Evolutionary conservation across 2,888 invertebrate species (phyloP).

Genomic region (Cataglyphis rosenhaueri): DNA sequence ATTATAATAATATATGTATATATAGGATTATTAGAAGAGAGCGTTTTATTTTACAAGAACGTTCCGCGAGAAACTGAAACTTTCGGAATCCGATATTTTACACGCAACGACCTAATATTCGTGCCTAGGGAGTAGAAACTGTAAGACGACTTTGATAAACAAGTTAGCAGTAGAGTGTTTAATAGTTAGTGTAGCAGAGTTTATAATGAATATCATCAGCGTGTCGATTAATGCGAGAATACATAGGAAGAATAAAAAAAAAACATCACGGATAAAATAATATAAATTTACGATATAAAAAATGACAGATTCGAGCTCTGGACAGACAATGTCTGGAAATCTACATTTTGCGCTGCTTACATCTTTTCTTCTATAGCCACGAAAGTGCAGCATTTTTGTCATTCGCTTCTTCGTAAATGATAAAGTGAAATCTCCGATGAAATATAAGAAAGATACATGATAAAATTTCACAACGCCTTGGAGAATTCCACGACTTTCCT

Average conservation of each 20-base stretch:
- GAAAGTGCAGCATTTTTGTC: conserved; percentile 40
- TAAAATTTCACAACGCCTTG: conserved; percentile 34
- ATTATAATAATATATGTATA: background rate
- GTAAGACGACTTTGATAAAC: conserved; percentile 35
- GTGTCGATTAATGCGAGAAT: conserved; percentile 13
- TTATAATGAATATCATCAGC: background rate
- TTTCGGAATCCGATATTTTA: conserved; percentile 5
- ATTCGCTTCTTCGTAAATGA: conserved; percentile 27
- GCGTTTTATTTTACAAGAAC: background rate
- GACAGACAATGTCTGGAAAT: conserved; percentile 5
- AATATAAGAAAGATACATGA: conserved; percentile 36
- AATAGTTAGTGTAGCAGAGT: conserved; percentile 21
- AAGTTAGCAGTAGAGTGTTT: conserved; percentile 26
- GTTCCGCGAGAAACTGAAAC: background rate
- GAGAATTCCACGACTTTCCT: conserved; percentile 28
- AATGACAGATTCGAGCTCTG: background rate
- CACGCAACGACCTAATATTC: conserved; percentile 3
- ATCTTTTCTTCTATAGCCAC: background rate
- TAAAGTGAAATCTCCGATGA: conserved; percentile 41
- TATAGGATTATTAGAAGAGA: background rate
- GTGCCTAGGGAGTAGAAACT: background rate
- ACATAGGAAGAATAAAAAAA: background rate
- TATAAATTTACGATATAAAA: background rate
- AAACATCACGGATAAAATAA: background rate
- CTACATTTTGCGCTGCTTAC: background rate